phyloP scores from a whole-genome alignment of 2,113 vertebrate species.

The Pholis gunnellus region DNA sequence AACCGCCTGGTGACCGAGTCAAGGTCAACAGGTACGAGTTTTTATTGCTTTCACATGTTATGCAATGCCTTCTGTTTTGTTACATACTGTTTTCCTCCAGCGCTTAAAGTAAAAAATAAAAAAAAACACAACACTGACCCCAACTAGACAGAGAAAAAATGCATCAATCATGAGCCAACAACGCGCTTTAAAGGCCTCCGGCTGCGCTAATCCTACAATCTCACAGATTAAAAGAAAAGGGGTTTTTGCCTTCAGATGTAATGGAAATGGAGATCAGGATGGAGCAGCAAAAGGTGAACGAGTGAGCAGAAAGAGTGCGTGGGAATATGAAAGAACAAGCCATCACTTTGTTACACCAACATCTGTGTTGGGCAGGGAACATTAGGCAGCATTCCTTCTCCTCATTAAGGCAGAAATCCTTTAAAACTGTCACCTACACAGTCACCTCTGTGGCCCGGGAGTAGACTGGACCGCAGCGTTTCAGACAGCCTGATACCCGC shows the following conservation, averaged over 20 bases:
- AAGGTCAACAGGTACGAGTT: slow-evolving; percentile 58
- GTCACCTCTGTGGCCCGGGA: slow-evolving; percentile 7
- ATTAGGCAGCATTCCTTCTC: slow-evolving; percentile 5
- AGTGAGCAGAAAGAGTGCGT: slow-evolving; percentile 31
- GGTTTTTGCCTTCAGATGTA: slow-evolving; percentile 51
- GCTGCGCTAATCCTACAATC: slow-evolving; percentile 66
- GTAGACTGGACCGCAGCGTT: background rate
- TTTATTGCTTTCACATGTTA: slow-evolving; percentile 9
- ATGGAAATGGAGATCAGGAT: slow-evolving; percentile 64
- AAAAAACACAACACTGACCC: slow-evolving; percentile 12
- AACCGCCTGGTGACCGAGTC: slow-evolving; percentile 27
- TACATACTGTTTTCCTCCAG: background rate
- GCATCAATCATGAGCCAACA: slow-evolving; percentile 8
- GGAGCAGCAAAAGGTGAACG: slow-evolving; percentile 33
- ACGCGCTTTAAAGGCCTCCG: slow-evolving; percentile 48
- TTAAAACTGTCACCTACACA: background rate
- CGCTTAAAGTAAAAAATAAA: background rate
- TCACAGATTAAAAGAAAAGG: slow-evolving; percentile 55
- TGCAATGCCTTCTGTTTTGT: slow-evolving; percentile 5
- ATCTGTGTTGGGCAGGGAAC: background rate
- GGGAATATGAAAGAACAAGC: slow-evolving; percentile 42
- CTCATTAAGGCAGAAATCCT: slow-evolving; percentile 6
- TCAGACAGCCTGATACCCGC: slow-evolving; percentile 14
- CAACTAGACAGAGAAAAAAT: slow-evolving; percentile 13
- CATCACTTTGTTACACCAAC: background rate